Conservation (phyloP, 2,797 vertebrate genomes). For the Syngnathus rostellatus region DNA sequence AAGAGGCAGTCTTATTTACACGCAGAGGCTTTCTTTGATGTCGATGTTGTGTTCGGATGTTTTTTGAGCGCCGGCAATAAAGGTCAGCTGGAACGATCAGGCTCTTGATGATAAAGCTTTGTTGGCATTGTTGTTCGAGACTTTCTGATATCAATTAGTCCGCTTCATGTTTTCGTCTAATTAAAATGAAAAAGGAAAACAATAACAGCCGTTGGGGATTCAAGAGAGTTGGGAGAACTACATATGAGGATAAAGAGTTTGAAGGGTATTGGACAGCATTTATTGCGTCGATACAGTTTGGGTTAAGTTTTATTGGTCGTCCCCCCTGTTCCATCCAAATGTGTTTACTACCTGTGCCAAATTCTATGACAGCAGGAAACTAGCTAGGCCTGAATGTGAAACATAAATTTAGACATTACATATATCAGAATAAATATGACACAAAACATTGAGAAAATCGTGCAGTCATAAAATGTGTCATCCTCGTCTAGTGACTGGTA, state of each 20-base stretch:
- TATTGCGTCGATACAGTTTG: background rate
- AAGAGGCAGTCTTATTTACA: constrained; percentile 6
- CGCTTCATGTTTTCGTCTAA: background rate
- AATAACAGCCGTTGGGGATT: background rate
- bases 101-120: background rate
- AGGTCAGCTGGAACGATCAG: background rate
- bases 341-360: background rate
- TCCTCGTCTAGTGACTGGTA: background rate
- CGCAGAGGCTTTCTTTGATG: constrained; percentile 1
- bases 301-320: too few species aligned
- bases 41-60: constrained; percentile 4
- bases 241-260: background rate
- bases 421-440: background rate
- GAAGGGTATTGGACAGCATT: background rate
- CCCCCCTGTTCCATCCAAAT: background rate
- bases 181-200: constrained; percentile 1
- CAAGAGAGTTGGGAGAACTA: background rate
- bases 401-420: background rate
- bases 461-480: background rate
- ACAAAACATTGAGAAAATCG: background rate
- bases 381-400: background rate
- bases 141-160: constrained; percentile 6
- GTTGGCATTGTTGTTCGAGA: constrained; percentile 1
- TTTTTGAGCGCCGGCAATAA: constrained; percentile 1
- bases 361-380: background rate